Conservation (phyloP, 37 sponge, comb jelly and placozoan species). For the Ianthella basta region DNA sequence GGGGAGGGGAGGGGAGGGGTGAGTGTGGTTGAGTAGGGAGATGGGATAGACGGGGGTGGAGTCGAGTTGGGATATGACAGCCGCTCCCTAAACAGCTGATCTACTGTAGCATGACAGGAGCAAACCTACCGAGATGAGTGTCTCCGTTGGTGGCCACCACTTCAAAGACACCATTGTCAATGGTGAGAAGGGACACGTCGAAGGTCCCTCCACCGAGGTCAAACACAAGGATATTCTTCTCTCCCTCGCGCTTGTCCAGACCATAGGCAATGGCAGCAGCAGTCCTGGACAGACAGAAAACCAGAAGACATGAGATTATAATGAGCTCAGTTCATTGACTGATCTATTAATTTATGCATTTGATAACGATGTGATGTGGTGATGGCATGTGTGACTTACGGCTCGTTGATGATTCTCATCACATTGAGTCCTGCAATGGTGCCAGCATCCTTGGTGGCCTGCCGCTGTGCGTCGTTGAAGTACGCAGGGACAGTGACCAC, state of each 20-base stretch:
- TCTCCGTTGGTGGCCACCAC: conserved; percentile 99
- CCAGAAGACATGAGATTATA: too few species aligned
- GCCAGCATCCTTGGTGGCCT: conserved; percentile 99
- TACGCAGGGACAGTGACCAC: conserved; percentile 99
- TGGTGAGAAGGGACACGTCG: conserved; percentile 97
- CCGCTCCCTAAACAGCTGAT: neutral
- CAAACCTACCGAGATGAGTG: conserved; percentile 90
- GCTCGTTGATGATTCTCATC: conserved; percentile 99
- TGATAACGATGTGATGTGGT: too few species aligned
- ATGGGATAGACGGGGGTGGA: neutral
- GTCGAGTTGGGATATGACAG: neutral
- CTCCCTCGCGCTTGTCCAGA: conserved; percentile 97
- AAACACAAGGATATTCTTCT: conserved; percentile 98
- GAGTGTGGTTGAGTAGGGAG: neutral
- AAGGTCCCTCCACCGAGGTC: conserved; percentile 99
- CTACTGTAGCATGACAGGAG: neutral
- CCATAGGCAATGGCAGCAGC: conserved; percentile 99
- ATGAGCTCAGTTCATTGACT: too few species aligned
- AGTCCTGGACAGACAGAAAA: conserved; percentile 58
- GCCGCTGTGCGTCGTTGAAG: conserved; percentile 99
- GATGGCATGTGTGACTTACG: conserved; percentile 58
- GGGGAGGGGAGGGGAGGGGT: neutral
- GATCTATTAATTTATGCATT: too few species aligned
- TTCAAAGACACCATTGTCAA: conserved; percentile 99
- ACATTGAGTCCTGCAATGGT: conserved; percentile 97